Evolutionary conservation across 64 coral and sea anemone species (phyloP), one percentile per base, ranked within the genome.

Genomic region (Stichodactyla mertensii): DNA sequence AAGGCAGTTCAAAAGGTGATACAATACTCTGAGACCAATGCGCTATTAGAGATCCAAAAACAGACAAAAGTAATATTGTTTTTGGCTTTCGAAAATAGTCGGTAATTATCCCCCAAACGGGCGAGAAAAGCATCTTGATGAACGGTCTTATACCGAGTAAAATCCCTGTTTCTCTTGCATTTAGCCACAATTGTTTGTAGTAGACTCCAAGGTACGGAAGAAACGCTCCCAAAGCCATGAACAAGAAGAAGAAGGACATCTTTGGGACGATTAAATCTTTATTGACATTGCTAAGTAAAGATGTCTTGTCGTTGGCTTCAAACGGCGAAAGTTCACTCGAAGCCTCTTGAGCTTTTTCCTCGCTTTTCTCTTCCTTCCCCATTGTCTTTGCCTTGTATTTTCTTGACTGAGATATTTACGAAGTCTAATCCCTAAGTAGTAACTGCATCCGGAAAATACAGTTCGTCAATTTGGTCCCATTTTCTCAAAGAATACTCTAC

Each of bases 161-260:
- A 52, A 96, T 96, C 0, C 94, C 94, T 0, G 94, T 90, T 55
- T 96, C 87, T 53, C 91, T 77, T 26, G 94, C 94, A 4, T 90
- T 93, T 15, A 96, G 88, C 94, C 94, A 96, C 3, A 96, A 61
- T 57, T 96, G 94, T 51, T 96, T 96, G 57, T 96, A 96, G 64
- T 92, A 96, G 23, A 96, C 94, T 15, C 94, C 94, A n/a, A 96
- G 91, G 62, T 96, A 96, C 0, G 94, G 94, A 20, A 96, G 71
- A 52, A 96, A 93, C 31, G 94, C 91, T 19, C 94, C 94, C 20
- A 89, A 87, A 10, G 91, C 94, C 94, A 96, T 96, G 60, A 93
- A 96, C 24, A 88, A 96, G 51, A 96, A 96, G 79, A 96, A 96
- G 59, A 96, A 96, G 58, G 94, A 96, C 23, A 96, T 27, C 77